phyloP scores from a whole-genome alignment of 1,140 invertebrate genomes.

The Solen grandis region DNA sequence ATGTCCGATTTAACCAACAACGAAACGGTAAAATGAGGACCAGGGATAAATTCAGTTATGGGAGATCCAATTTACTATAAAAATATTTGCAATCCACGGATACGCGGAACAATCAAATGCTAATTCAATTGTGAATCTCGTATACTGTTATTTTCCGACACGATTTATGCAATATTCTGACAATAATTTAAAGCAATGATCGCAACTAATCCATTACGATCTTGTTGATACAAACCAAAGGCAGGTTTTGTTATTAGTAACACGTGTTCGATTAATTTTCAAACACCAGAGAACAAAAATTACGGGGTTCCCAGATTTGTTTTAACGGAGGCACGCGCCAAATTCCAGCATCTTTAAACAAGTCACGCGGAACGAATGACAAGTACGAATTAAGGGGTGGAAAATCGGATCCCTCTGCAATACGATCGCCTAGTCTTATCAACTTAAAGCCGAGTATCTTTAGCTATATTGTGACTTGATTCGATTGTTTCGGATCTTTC shows the following conservation, averaged over 20 bases:
- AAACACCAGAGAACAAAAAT: conserved; percentile 44
- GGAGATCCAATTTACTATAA: conserved; percentile 56
- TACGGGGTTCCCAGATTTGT: conserved; percentile 33
- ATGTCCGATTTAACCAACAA: conserved; percentile 27
- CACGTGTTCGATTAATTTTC: conserved; percentile 54
- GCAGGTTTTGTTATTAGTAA: conserved; percentile 43
- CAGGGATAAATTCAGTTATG: conserved; percentile 45
- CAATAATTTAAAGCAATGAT: conserved; percentile 57
- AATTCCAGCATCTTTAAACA: conserved; percentile 41
- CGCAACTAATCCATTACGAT: conserved; percentile 42
- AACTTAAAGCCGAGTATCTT: too few relatives aligned
- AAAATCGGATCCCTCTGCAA: not conserved
- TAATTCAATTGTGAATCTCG: conserved; percentile 42
- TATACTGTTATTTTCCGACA: conserved; percentile 51
- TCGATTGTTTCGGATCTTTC: too few relatives aligned
- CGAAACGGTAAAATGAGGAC: conserved; percentile 38
- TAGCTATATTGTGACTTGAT: too few relatives aligned
- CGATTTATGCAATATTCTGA: conserved; percentile 52
- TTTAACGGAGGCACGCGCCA: conserved; percentile 32
- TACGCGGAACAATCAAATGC: conserved; percentile 43
- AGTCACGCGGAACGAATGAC: conserved; percentile 16
- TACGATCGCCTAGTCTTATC: too few relatives aligned
- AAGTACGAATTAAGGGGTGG: not conserved
- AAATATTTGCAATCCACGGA: conserved; percentile 54
- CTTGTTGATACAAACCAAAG: conserved; percentile 56